These are phyloP conservation scores for Kryptolebias ocellatus DNA, from an alignment of 2,797 vertebrate genomes.

Conservation along the genomic window DNA sequence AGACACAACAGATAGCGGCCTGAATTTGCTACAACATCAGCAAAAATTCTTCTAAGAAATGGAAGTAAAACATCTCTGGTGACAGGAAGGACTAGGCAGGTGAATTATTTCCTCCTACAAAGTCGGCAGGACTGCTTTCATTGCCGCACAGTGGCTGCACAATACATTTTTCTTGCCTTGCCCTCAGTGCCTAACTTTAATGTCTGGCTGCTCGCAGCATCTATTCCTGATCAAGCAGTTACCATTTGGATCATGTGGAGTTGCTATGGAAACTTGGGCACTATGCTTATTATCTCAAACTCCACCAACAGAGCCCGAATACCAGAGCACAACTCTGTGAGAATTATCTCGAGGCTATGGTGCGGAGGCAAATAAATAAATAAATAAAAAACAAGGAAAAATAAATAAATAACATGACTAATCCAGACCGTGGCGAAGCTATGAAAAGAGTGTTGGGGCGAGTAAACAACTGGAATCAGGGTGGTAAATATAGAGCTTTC, in stretches of 20 bases:
- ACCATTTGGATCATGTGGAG: conserved; percentile 71
- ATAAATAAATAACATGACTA: conserved; percentile 52
- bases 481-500: conserved; percentile 72
- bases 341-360: conserved; percentile 47
- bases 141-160: conserved; percentile 10
- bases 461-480: conserved; percentile 66
- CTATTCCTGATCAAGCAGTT: conserved; percentile 71
- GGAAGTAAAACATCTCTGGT: conserved; percentile 43
- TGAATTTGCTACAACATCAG: conserved; percentile 38
- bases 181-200: conserved; percentile 46
- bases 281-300: conserved; percentile 76
- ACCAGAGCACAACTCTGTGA: conserved; percentile 53
- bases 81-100: conserved; percentile 38
- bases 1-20: conserved; percentile 21
- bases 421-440: conserved; percentile 57
- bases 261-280: conserved; percentile 83
- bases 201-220: conserved; percentile 44
- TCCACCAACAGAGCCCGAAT: conserved; percentile 60
- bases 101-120: conserved; percentile 14
- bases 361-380: conserved; percentile 52
- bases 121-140: conserved; percentile 18
- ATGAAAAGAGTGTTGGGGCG: conserved; percentile 53
- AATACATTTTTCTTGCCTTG: conserved; percentile 22
- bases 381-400: not conserved
- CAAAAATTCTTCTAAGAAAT: conserved; percentile 32